These are phyloP conservation scores for Drosophila lacicola DNA, from an alignment of 2,888 invertebrate species.

Conservation along the genomic window DNA sequence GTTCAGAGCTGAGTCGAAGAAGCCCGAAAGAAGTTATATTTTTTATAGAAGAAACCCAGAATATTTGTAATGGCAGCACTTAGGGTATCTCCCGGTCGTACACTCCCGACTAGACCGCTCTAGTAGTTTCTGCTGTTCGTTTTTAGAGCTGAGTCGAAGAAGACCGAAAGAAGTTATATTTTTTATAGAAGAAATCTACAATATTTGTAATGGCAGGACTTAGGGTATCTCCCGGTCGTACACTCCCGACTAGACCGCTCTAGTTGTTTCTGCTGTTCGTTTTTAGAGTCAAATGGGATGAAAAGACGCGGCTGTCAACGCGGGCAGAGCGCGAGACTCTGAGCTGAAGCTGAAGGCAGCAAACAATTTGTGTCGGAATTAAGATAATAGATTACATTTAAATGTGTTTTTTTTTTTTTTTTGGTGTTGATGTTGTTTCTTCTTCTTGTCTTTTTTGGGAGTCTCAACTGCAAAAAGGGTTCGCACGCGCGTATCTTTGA, in stretches of 20 bases:
- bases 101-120: too few species aligned
- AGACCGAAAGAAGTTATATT: too few species aligned
- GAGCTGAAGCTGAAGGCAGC: constrained; percentile 28
- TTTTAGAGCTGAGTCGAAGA: constrained; percentile 4
- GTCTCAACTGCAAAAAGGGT: constrained; percentile 58
- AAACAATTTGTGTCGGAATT: constrained; percentile 80
- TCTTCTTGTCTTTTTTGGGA: constrained; percentile 4
- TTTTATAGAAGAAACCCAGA: too few species aligned
- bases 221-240: too few species aligned
- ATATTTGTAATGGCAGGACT: too few species aligned
- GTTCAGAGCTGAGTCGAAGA: constrained; percentile 41
- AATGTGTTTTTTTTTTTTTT: constrained; percentile 52
- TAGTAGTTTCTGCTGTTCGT: constrained; percentile 19
- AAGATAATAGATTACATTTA: constrained; percentile 82
- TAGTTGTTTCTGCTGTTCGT: constrained; percentile 47
- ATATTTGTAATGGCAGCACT: too few species aligned
- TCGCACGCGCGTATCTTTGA: constrained; percentile 45
- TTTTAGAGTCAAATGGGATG: constrained; percentile 45
- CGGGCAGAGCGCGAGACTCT: constrained; percentile 22
- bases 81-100: too few species aligned
- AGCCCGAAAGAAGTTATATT: too few species aligned
- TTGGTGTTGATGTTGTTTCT: constrained; percentile 32
- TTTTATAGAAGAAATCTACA: too few species aligned
- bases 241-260: too few species aligned
- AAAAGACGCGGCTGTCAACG: constrained; percentile 52